A percentile compares a stretch with the other conserved stretches of the same genome.
Evolutionary conservation across 2,113 vertebrate genomes (phyloP).

Genomic region (Pterocles gutturalis): DNA sequence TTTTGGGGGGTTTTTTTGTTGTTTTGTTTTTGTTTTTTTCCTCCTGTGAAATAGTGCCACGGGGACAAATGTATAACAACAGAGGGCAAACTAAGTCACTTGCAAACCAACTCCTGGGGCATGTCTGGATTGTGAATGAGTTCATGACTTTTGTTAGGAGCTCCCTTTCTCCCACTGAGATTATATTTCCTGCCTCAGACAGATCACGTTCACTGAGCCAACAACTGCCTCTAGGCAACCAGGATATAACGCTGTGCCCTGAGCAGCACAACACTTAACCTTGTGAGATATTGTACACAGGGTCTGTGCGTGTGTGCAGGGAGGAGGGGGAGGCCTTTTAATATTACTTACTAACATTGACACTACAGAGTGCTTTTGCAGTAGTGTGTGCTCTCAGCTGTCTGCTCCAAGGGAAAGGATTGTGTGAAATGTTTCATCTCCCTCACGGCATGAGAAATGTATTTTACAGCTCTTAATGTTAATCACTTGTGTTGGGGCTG

Average conservation of each 20-base stretch:
- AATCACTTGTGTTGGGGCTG: background rate
- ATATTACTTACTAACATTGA: background rate
- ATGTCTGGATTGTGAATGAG: background rate
- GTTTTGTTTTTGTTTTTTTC: background rate
- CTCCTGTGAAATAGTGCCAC: background rate
- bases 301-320: background rate
- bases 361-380: background rate
- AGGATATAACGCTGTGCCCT: background rate
- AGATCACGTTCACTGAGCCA: background rate
- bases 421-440: background rate
- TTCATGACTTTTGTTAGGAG: background rate
- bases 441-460: fast-evolving
- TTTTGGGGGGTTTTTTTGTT: background rate
- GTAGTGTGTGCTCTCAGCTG: background rate
- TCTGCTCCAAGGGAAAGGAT: background rate
- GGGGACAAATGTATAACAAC: background rate
- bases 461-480: background rate
- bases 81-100: slow-evolving; percentile 13
- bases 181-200: background rate
- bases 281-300: background rate
- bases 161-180: background rate
- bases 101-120: background rate
- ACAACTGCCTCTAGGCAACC: slow-evolving; percentile 1
- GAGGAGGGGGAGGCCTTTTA: background rate
- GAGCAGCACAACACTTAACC: background rate